Percentiles rank a stretch among this genome's conserved stretches.
These are phyloP conservation scores for Cichladusa arquata DNA, from an alignment of 2,113 vertebrate species.

Conservation along the genomic window DNA sequence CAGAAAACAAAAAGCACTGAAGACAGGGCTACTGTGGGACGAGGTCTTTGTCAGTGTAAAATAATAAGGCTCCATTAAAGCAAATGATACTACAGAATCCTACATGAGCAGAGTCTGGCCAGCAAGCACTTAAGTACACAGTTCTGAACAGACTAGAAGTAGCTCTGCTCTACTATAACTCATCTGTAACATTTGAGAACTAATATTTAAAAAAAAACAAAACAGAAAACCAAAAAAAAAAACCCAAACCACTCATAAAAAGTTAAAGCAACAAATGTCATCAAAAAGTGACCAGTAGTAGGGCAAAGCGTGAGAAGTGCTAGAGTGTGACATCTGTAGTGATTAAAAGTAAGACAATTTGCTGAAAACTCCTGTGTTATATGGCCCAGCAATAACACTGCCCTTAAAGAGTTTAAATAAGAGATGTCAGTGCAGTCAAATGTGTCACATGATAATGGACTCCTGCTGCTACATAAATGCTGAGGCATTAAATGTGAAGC, in stretches of 20 bases:
- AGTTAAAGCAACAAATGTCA: background rate
- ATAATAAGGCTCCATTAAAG: conserved; percentile 34
- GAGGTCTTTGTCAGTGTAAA: conserved; percentile 1
- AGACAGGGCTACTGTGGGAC: background rate
- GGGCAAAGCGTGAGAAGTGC: background rate
- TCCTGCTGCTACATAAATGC: conserved; percentile 18
- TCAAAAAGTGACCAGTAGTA: background rate
- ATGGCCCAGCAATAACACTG: background rate
- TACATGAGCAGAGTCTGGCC: background rate
- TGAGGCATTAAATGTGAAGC: conserved; percentile 23
- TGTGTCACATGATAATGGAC: conserved; percentile 22
- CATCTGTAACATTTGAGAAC: background rate
- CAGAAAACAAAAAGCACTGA: conserved; percentile 24
- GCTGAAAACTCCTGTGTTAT: background rate
- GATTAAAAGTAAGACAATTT: conserved; percentile 1
- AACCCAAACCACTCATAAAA: background rate
- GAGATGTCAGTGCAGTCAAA: background rate
- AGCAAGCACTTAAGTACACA: background rate
- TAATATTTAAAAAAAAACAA: background rate
- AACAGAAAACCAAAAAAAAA: background rate
- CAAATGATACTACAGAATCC: background rate
- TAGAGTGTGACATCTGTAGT: background rate
- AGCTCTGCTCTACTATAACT: background rate
- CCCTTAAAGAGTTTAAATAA: background rate
- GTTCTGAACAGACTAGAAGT: background rate